Conservation (phyloP, 2,113 vertebrate genomes). For the Alectura lathami region DNA sequence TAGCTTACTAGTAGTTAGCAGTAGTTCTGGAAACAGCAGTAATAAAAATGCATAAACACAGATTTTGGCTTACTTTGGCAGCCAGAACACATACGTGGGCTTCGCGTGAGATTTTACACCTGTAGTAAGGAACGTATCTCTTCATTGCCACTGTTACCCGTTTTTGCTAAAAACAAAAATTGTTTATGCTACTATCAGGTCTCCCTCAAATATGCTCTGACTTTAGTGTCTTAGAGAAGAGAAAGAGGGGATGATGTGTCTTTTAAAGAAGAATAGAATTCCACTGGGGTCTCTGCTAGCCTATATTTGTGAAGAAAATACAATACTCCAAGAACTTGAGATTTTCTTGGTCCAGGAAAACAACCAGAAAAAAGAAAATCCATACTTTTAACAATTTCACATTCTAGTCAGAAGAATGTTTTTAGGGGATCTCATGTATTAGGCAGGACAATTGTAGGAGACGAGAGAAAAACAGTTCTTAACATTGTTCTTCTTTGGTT, state of each 20-base stretch:
- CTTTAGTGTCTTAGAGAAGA: neutral
- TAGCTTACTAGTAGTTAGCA: neutral
- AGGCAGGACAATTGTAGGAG: neutral
- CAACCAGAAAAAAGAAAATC: too few species aligned
- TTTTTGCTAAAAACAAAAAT: too few species aligned
- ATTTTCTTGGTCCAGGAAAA: neutral
- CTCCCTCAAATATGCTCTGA: neutral
- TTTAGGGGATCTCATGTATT: neutral
- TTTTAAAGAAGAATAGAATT: neutral
- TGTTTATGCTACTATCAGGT: neutral
- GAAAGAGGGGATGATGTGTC: neutral
- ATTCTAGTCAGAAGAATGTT: neutral
- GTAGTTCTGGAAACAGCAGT: neutral
- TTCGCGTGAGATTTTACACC: neutral
- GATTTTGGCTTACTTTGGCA: neutral
- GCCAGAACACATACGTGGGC: accelerated
- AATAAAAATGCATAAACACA: neutral
- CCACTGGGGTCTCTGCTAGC: neutral
- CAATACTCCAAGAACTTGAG: neutral
- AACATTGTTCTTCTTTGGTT: neutral
- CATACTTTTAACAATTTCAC: neutral
- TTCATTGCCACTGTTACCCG: neutral
- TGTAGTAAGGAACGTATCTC: neutral
- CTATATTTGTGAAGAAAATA: neutral
- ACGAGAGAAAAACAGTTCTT: neutral